Base-by-base conservation (phyloP, 2,113 vertebrate genomes). In the Genyomyrus donnyi region DNA sequence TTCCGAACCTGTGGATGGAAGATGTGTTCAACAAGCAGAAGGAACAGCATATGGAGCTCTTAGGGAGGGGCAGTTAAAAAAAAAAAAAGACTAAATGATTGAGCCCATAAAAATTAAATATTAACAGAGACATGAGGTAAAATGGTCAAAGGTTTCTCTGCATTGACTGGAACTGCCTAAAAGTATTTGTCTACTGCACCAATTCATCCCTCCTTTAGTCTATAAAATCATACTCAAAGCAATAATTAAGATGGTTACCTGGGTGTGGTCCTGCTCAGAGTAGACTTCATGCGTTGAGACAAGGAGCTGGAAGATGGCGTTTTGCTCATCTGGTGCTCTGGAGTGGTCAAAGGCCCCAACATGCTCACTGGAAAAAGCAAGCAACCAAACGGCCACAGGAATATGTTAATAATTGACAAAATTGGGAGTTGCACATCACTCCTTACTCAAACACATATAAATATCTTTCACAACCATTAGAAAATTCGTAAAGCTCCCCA, bases 281-380 rank as follows among this genome's bases (percentile, higher is more conserved):
- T 98, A 52, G 96, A 97, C 48, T 94, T 96, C 91, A 99, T 96
- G 89, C 96, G 96, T 93, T 99, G 97, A 3, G 98, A 97, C 90
- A 99, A 93, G 21, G 98, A 99, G 93, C 97, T 98, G 53, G 98
- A 97, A 0, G 97, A 99, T 0, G 98, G 97, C 0, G 97, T 99
- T 94, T 99, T 99, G 92, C 91, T 95, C 92, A 99, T 92, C 92
- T 98, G 98, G 89, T 97, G 97, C 52, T 99, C 98, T 0, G 98
- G 98, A 48, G 98, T 99, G 19, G 97, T 99, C 92, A 99, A 94
- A 0, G 98, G 98, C 2, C 98, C 98, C 90, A 99, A 93, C 74
- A 99, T 96, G 91, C 97, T 99, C 93, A 96, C 98, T 99, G 94
- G 27, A 94, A 94, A 62, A 66, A 83, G 56, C 49, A 80, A 39